A percentile compares a stretch with the other conserved stretches of the same genome.
Evolutionary conservation across 2,797 vertebrate genomes (phyloP).

Genomic region (Silurus aristotelis): DNA sequence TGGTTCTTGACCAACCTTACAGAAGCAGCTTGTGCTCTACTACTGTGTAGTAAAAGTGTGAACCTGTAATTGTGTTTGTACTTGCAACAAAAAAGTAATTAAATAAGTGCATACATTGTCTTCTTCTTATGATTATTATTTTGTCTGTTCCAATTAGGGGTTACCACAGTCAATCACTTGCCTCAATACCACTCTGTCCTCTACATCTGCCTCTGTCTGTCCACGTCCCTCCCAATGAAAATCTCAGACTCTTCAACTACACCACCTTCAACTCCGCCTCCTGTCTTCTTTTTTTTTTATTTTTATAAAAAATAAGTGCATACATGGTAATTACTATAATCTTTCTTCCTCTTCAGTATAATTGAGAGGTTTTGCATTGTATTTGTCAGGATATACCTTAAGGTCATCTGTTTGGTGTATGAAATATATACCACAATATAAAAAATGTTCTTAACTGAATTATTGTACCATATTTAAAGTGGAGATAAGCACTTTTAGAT

Average conservation of each 20-base stretch:
- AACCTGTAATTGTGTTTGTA: background rate
- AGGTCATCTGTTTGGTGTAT: background rate
- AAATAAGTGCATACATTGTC: background rate
- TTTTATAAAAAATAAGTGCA: background rate
- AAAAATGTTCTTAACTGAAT: slow-evolving; percentile 11
- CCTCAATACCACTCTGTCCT: too few relatives aligned
- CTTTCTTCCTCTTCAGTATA: background rate
- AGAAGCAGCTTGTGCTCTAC: background rate
- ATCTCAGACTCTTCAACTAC: too few relatives aligned
- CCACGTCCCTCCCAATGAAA: too few relatives aligned
- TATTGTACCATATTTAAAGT: background rate
- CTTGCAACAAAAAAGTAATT: background rate
- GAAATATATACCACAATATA: background rate
- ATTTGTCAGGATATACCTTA: background rate
- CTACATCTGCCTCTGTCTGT: too few relatives aligned
- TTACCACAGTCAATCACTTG: too few relatives aligned
- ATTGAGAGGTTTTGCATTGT: background rate
- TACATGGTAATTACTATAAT: background rate
- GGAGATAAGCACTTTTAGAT: background rate
- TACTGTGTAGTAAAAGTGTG: too few relatives aligned
- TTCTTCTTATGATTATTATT: too few relatives aligned
- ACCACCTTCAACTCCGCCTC: too few relatives aligned
- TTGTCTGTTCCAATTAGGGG: too few relatives aligned
- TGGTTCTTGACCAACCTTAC: background rate
- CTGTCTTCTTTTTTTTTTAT: too few relatives aligned